Percentiles rank a stretch among this genome's conserved stretches.
Evolutionary conservation across 2,888 invertebrate species (phyloP).

Genomic region (Melinopterus prodromus): DNA sequence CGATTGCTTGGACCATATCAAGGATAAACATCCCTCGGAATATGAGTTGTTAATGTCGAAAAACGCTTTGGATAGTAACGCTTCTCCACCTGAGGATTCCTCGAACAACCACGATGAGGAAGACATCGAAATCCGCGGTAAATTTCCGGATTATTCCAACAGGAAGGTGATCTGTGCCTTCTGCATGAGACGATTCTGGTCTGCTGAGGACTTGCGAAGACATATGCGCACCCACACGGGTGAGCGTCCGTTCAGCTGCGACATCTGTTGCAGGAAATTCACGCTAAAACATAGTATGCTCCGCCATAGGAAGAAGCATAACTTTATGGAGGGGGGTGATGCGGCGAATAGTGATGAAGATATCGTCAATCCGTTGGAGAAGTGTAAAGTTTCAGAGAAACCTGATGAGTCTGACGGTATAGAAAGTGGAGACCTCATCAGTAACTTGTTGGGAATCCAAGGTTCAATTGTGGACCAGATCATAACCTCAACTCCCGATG

Average conservation of each 20-base stretch:
- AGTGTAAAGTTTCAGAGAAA: constrained; percentile 63
- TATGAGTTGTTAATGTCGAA: constrained; percentile 85
- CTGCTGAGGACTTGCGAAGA: constrained; percentile 89
- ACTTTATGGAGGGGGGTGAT: constrained; percentile 54
- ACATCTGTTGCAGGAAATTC: constrained; percentile 86
- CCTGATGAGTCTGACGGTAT: constrained; percentile 61
- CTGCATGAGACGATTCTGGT: constrained; percentile 94
- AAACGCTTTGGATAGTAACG: constrained; percentile 74
- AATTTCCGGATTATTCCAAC: constrained; percentile 87
- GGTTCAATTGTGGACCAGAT: constrained; percentile 87
- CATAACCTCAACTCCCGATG: constrained; percentile 82
- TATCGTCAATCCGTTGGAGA: constrained; percentile 31
- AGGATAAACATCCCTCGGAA: constrained; percentile 76
- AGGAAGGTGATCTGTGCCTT: constrained; percentile 91
- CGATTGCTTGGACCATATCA: constrained; percentile 84
- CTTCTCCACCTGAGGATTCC: constrained; percentile 59
- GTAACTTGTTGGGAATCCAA: constrained; percentile 87
- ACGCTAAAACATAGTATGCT: constrained; percentile 95
- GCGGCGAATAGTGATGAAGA: constrained; percentile 62
- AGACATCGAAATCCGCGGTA: constrained; percentile 76
- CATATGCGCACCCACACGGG: constrained; percentile 96
- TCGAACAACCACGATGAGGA: constrained; percentile 68
- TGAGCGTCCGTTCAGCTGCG: constrained; percentile 91
- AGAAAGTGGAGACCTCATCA: constrained; percentile 80
- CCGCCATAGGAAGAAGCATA: constrained; percentile 90